Percentiles rank a stretch among this genome's conserved stretches.
These are phyloP conservation scores for Scomber scombrus DNA, from an alignment of 2,113 vertebrate species.

Conservation along the genomic window DNA sequence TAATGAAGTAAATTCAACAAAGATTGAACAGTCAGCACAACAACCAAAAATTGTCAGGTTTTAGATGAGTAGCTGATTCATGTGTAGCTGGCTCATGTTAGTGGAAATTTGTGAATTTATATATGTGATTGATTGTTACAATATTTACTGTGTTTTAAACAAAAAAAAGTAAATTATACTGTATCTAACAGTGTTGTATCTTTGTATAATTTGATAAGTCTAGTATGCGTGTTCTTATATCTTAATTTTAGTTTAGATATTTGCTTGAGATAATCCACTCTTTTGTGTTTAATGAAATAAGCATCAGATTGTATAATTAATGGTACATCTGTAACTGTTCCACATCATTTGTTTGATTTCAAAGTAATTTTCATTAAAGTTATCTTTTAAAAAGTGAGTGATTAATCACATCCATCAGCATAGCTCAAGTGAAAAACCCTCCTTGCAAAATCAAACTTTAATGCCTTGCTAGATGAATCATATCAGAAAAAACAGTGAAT, in stretches of 20 bases:
- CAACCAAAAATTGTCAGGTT: neutral
- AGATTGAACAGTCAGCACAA: neutral
- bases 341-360: slow-evolving; percentile 25
- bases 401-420: slow-evolving; percentile 20
- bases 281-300: slow-evolving; percentile 8
- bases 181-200: neutral
- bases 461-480: slow-evolving; percentile 12
- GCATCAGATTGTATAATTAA: neutral
- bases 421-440: neutral
- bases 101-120: neutral
- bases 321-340: slow-evolving; percentile 16
- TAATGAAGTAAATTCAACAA: no score
- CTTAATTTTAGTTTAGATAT: slow-evolving; percentile 5
- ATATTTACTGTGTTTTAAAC: neutral
- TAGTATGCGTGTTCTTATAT: neutral
- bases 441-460: neutral
- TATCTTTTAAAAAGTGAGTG: slow-evolving; percentile 16
- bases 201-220: neutral
- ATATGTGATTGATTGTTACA: neutral
- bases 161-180: slow-evolving; percentile 10
- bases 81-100: no score
- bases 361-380: slow-evolving; percentile 11
- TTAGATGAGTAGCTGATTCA: neutral
- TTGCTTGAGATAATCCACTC: neutral
- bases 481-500: neutral